These are phyloP conservation scores for Macrotus californicus DNA, from an alignment of 2,113 vertebrate species.

Conservation along the genomic window DNA sequence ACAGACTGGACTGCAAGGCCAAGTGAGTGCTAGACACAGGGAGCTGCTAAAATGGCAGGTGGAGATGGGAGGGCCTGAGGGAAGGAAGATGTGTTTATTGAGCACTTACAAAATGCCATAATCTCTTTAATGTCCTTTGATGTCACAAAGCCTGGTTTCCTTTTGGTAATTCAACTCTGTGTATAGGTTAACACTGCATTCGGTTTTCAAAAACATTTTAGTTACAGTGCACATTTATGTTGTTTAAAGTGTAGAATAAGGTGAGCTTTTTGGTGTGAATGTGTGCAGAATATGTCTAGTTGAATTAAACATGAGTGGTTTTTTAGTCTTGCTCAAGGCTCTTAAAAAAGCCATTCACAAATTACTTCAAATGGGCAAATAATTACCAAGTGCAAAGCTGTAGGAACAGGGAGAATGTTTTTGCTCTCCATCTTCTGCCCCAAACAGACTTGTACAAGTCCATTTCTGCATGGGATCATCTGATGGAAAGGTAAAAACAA, in stretches of 20 bases:
- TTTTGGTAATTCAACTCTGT: constrained; percentile 5
- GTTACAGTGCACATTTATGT: constrained; percentile 8
- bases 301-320: constrained; percentile 6
- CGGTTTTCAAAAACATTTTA: not conserved
- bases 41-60: not conserved
- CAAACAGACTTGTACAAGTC: not conserved
- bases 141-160: constrained; percentile 33
- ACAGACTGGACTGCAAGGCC: not conserved
- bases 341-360: not conserved
- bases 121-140: not conserved
- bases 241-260: constrained; percentile 34
- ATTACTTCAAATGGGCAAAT: not conserved
- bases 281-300: not conserved
- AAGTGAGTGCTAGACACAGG: not conserved
- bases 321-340: not conserved
- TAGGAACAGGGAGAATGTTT: not conserved
- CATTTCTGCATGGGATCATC: not conserved
- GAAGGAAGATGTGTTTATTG: not conserved
- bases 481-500: not conserved
- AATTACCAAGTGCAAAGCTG: not conserved
- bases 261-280: constrained; percentile 51
- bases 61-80: not conserved
- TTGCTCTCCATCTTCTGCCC: not conserved
- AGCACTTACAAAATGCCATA: not conserved
- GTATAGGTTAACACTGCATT: constrained; percentile 22